Evolutionary conservation across 2,888 invertebrate species (phyloP), one percentile per base, ranked within the genome.

Genomic region (Yponomeuta plumbellus): DNA sequence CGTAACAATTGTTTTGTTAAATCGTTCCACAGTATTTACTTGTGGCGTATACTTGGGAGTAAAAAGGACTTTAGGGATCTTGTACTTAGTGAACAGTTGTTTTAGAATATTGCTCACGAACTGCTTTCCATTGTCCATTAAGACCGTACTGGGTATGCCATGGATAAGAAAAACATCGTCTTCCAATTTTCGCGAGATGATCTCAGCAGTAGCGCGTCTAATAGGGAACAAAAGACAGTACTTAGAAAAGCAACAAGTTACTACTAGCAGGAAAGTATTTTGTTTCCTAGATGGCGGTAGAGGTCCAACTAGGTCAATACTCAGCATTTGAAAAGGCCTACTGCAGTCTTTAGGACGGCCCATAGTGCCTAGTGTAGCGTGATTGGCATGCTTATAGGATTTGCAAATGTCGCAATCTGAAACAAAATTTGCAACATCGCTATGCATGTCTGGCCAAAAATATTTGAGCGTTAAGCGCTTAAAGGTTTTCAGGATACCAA

Each of bases 91-190:
- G n/a, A 73, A 67, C 0, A 75, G 17, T 0, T 10, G 21, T 6
- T 68, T 58, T 0, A 68, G 4, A 0, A 58, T 58, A 2, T 26
- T 20, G 20, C 73, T 69, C n/a, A 67, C 67, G 40, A 75, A 76
- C 64, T 77, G 75, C 3, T 11, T 65, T 0, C 74, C 75, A 58
- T 77, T 76, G 17, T 75, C 75, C 22, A 73, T 4, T 0, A 74
- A 57, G 0, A 76, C 64, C 0, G 73, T 74, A 13, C 70, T 68
- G 0, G 75, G 73, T 10, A 77, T 64, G 1, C 75, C 77, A 40
- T 76, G 76, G 0, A 75, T 66, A 0, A 76, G 34, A 34, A 34
- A 34, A 34, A 34, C 34, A 34, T 63, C 11, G 5, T 76, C 68
- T 62, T 75, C 74, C 1, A 72, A n/a, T 21, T 66, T 66, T 40